phyloP scores from a whole-genome alignment of 2,888 invertebrate genomes.

The Cyrtodaria siliqua region DNA sequence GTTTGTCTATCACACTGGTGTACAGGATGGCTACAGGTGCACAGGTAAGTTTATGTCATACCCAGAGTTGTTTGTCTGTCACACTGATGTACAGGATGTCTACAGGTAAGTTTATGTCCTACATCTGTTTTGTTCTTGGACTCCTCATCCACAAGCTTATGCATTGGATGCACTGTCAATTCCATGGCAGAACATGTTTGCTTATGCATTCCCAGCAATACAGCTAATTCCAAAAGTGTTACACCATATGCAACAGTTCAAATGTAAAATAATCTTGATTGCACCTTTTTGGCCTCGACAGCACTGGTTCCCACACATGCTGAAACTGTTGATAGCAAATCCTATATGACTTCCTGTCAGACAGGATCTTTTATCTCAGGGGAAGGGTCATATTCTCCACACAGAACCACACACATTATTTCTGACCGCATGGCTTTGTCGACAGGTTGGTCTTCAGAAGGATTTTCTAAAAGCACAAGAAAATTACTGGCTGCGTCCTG shows the following conservation, averaged over 20 bases:
- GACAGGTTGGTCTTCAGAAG: conserved; percentile 27
- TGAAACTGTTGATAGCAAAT: conserved; percentile 27
- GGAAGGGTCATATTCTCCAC: conserved; percentile 27
- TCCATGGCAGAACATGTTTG: conserved; percentile 51
- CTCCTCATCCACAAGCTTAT: conserved; percentile 42
- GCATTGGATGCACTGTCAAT: conserved; percentile 54
- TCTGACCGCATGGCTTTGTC: too few relatives aligned
- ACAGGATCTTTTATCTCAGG: conserved; percentile 30
- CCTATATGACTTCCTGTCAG: conserved; percentile 39
- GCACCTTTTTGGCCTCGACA: conserved; percentile 44
- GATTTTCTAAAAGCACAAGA: conserved; percentile 28
- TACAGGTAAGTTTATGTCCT: too few relatives aligned
- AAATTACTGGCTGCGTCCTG: conserved; percentile 30
- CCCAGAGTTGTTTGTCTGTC: too few relatives aligned
- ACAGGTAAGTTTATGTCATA: too few relatives aligned
- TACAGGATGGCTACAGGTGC: too few relatives aligned
- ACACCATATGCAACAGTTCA: conserved; percentile 22
- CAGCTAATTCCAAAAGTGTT: conserved; percentile 35
- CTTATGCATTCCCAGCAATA: conserved; percentile 36
- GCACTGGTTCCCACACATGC: conserved; percentile 24
- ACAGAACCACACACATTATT: conserved; percentile 20
- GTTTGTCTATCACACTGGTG: too few relatives aligned
- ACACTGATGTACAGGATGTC: too few relatives aligned
- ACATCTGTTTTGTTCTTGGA: conserved; percentile 42
- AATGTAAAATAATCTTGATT: conserved; percentile 43